phyloP scores from a whole-genome alignment of 2,888 invertebrate species.

The Xestia sexstrigata region DNA sequence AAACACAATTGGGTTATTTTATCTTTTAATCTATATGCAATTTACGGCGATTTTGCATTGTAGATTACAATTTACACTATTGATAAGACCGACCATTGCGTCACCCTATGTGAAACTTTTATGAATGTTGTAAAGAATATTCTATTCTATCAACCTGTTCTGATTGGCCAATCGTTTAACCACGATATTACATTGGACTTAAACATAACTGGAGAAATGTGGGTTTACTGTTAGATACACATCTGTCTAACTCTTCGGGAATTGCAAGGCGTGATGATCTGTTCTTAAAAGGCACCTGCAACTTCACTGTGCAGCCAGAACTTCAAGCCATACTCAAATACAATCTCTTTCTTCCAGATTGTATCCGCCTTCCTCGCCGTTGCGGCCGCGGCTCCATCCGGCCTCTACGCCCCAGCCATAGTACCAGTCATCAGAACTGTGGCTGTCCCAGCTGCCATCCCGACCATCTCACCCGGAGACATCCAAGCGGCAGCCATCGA shows the following conservation, averaged over 20 bases:
- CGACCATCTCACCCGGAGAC: slow-evolving; percentile 82
- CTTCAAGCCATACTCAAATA: background rate
- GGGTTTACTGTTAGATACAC: background rate
- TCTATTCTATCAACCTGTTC: background rate
- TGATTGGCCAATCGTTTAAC: background rate
- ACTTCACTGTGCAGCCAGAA: background rate
- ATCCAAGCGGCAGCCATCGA: slow-evolving; percentile 85
- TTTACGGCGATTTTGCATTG: too few relatives aligned
- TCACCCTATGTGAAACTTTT: too few relatives aligned
- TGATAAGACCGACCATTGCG: too few relatives aligned
- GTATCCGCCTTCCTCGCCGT: slow-evolving; percentile 80
- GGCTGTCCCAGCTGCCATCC: slow-evolving; percentile 69
- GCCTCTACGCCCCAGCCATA: slow-evolving; percentile 57
- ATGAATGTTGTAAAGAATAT: too few relatives aligned
- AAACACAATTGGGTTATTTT: too few relatives aligned
- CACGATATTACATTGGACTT: background rate
- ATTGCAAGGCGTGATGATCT: background rate
- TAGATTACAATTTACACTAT: too few relatives aligned
- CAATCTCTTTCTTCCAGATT: slow-evolving; percentile 73
- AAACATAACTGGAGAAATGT: background rate
- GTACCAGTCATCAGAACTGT: slow-evolving; percentile 60
- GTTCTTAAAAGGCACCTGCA: background rate
- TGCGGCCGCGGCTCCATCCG: slow-evolving; percentile 82
- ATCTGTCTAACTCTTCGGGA: background rate
- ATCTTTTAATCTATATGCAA: too few relatives aligned